Evolutionary conservation across 2,797 vertebrate species (phyloP), one percentile per base, ranked within the genome.

Genomic region (Chaenodraco wilsoni): DNA sequence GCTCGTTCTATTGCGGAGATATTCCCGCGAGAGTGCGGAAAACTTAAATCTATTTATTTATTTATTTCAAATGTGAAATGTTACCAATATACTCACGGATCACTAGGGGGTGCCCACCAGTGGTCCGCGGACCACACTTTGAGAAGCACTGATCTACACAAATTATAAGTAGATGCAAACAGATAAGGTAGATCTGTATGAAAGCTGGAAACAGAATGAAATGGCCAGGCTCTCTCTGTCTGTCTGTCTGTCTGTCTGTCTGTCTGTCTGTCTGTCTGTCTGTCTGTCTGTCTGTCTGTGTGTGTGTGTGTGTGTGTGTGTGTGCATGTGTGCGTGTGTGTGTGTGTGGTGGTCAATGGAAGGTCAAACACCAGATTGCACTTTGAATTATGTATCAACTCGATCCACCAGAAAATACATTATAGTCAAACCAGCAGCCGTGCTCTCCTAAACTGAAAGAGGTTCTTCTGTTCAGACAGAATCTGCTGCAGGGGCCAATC

Each of bases 341-440:
- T 55, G 61, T 59, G 11, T 7, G 19, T 27, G n/a, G n/a, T n/a
- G 68, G 43, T 63, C 43, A 43, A 70, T 71, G 67, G 5, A 60
- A 69, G 78, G 76, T 77, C 73, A 78, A 78, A 55, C 40, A 70
- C 46, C 79, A 74, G 60, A 69, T 67, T 75, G 17, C 11, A 8
- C 27, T 12, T 74, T 79, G 31, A 73, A 69, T 78, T 49, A 79
- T 74, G 27, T 31, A 72, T 75, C 44, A 62, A 5, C 50, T 50
- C 41, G 16, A 57, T 67, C 61, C 54, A 76, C 59, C 63, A 76
- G 74, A 72, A 72, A 74, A 69, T 45, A 44, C 52, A 17, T 56
- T 21, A 54, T 15, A 69, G 51, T 69, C 43, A 55, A 69, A 73
- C 54, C 66, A 58, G 50, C 73, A 54, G 61, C 57, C 1, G 0